These are phyloP conservation scores for Tarsius wallacei DNA, from an alignment of 2,797 vertebrate species.

Conservation along the genomic window DNA sequence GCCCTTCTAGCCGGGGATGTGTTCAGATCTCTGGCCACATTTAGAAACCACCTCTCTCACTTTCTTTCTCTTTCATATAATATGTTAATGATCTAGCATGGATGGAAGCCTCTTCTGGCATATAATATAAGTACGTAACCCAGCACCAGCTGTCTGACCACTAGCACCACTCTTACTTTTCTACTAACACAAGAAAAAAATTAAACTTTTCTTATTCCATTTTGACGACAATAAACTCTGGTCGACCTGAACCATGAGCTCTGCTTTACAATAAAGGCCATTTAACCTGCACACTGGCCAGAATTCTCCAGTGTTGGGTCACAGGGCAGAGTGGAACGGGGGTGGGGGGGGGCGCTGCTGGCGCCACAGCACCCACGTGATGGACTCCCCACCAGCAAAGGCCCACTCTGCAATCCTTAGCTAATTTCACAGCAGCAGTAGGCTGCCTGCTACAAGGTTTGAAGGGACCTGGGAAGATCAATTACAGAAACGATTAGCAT, in stretches of 20 bases:
- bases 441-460: conserved; percentile 90
- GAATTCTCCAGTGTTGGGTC: not conserved
- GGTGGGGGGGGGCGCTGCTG: conserved; percentile 64
- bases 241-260: conserved; percentile 12
- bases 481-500: conserved; percentile 91
- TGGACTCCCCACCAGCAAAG: conserved; percentile 78
- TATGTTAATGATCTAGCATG: not conserved
- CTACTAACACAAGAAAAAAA: conserved; percentile 50
- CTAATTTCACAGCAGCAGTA: conserved; percentile 91
- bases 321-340: conserved; percentile 55
- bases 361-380: conserved; percentile 79
- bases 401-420: conserved; percentile 87
- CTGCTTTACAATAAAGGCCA: conserved; percentile 2
- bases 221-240: conserved; percentile 66
- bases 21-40: conserved; percentile 36
- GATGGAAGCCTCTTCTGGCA: not conserved
- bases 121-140: not conserved
- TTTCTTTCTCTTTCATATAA: not conserved
- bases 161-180: conserved; percentile 33
- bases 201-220: conserved; percentile 36
- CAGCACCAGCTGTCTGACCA: conserved; percentile 41
- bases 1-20: not conserved
- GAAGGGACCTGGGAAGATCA: conserved; percentile 90
- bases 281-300: conserved; percentile 74
- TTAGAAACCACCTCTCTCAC: not conserved